Base-by-base conservation (phyloP, 2,888 invertebrate species). In the Drosophila formosana region DNA sequence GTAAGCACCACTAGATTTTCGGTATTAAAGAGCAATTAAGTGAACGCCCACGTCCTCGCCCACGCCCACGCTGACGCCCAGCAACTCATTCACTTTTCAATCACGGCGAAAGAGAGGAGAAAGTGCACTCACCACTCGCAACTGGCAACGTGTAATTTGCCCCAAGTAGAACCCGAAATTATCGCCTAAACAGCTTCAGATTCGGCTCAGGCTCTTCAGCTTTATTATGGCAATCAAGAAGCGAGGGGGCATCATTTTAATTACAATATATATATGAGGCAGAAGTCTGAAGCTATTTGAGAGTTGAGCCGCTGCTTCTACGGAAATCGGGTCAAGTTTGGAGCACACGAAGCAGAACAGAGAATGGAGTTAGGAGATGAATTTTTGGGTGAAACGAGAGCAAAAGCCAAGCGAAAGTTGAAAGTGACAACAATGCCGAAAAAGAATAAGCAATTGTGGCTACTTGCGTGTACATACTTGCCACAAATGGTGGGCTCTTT, bases 401-500 rank as follows among this genome's bases (percentile, higher is more conserved):
- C 72, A 88, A 78, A 53, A 57, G 39, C 56, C 62, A 65, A 87
- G 83, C 83, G 89, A 84, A 84, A 84, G 83, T 84, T 81, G 78
- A 83, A 83, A 83, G 88, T 86, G 83, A 89, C 83, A 83, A 66
- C 56, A 57, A 68, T 49, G 47, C 57, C 50, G 25, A 18, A 18
- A 18, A 18, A 25, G 37, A 43, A 46, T 18, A 39, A 18, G 26
- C 18, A 45, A 39, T 18, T 60, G 41, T 41, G 30, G 50, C 51
- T 11, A 51, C 45, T 32, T 57, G 49, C 32, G 18, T 62, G 46
- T 47, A 60, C n/a, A 30, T 37, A 60, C n/a, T 60, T 58, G 37
- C 56, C 47, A 49, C 30, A 13, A 49, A 34, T 47, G 52, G 13
- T 30, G 50, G 23, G 56, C 45, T 53, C 5, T 26, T 50, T 58